phyloP scores from a whole-genome alignment of 2,888 invertebrate species.

The Caenorhabditis angaria region DNA sequence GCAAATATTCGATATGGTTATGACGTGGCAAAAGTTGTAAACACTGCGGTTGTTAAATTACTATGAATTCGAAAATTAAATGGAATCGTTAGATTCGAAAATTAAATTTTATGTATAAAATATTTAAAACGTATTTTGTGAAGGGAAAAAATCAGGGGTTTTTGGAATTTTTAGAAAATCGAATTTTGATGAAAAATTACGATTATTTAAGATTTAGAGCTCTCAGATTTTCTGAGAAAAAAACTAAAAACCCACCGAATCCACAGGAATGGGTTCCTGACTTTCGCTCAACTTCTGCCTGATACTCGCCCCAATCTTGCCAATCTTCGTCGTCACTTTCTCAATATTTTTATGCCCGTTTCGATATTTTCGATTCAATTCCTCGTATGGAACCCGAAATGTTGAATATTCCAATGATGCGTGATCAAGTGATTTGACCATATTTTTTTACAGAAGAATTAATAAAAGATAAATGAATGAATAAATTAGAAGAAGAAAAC shows the following conservation, averaged over 20 bases:
- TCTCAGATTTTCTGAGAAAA: constrained; percentile 8
- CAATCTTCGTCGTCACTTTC: constrained; percentile 7
- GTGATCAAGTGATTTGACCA: constrained; percentile 9
- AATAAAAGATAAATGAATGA: constrained; percentile 4
- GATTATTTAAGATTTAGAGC: background rate
- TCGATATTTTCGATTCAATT: constrained; percentile 94
- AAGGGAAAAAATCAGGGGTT: no score
- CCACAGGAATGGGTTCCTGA: constrained; percentile 14
- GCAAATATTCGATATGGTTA: background rate
- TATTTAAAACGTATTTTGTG: no score
- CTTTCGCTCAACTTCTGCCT: constrained; percentile 6
- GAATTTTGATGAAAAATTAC: no score
- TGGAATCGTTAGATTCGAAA: no score
- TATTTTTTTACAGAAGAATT: constrained; percentile 5
- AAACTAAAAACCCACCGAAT: constrained; percentile 15
- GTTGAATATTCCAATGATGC: constrained; percentile 90
- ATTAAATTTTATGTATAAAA: no score
- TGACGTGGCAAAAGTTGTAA: no score
- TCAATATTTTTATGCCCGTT: constrained; percentile 81
- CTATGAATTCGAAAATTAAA: no score
- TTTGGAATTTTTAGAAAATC: no score
- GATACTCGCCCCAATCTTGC: constrained; percentile 13
- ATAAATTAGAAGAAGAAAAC: background rate
- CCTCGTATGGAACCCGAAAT: constrained; percentile 95
- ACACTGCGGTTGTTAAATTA: no score